Base-by-base conservation (phyloP, 2,888 invertebrate species). In the Adineta ricciae region DNA sequence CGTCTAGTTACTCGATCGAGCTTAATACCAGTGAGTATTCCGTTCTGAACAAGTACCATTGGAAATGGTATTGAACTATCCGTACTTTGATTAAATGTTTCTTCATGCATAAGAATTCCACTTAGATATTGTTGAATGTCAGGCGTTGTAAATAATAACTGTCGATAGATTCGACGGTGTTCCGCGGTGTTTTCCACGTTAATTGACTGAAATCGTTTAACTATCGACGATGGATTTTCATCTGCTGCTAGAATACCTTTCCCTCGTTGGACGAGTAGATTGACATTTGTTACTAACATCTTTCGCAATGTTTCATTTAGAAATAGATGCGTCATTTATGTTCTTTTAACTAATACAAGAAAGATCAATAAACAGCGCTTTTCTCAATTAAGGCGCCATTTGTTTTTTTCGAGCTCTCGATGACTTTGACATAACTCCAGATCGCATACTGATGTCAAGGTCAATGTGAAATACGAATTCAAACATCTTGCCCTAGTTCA, bases 211-310 rank as follows among this genome's bases (percentile, higher is more conserved):
- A 96, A 93, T 88, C 95, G 93, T 91, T 96, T 96, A 88, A 95
- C 95, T 92, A 95, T 95, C 85, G 95, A 95, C 89, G 94, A 93
- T 87, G 95, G 95, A 86, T 96, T 96, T 91, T 99, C 98, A 92
- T 99, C 98, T 88, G 97, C 98, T 88, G 98, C 98, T 88, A 98
- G 93, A 91, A 98, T 97, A 88, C 97, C 97, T 91, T 96, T 97
- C 89, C 97, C 97, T 41, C 11, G n/a, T 38, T 78, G 78, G n/a
- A 78, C 78, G n/a, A 78, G 0, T 24, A 41, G 41, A 24, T 78
- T 41, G n/a, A 41, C 78, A 78, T 38, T 78, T 50, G 95, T 95
- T 85, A 32, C 19, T 2, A 64, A 32, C 64, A 64, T 36, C 5
- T 14, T 16, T 32, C 32, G 1, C 14, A 16, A 4, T 0, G 27